Base-by-base conservation (phyloP, 2,797 vertebrate genomes). In the Aeoliscus strigatus region DNA sequence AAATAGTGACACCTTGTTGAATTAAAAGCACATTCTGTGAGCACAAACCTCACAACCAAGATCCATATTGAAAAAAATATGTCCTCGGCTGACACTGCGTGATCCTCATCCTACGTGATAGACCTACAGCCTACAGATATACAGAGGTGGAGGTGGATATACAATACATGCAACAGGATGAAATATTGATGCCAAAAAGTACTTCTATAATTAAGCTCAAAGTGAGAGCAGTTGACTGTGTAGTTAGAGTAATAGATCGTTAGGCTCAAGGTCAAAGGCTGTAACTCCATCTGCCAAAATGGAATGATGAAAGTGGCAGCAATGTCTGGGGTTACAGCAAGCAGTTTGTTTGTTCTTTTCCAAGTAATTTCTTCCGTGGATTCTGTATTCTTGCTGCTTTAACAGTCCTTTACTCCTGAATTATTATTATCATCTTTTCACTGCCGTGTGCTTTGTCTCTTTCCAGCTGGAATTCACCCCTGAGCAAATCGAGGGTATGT, bases 401-500 rank as follows among this genome's bases (percentile, higher is more conserved):
- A n/a, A n/a, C n/a, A n/a, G n/a, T 8, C 8, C 9, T 2, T 17
- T 4, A 35, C 11, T 21, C 23, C n/a, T 34, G 10, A 48, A 14
- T 23, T 9, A 41, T 30, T 29, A 39, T 18, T 25, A 39, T 15
- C 31, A 27, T 46, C 41, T 59, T n/a, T 6, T 21, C 18, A 76
- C 18, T 0, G 0, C 25, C 30, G 52, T 50, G 50, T 35, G 11
- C 38, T 71, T 66, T 57, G 15, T 70, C 30, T 72, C 48, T 24
- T 62, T 66, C 51, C 71, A 90, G 89, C 37, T 90, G 70, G 89
- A 90, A 70, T 90, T 90, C 51, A 89, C 86, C 13, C 68, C 85
- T 0, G 89, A 90, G 60, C 87, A 90, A 66, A 67, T 90, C 40
- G 89, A 90, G 71, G 89, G 89, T 90, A 78, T 73, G 84, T 38